Conservation (phyloP, 2,113 vertebrate genomes). For the Rhea pennata region DNA sequence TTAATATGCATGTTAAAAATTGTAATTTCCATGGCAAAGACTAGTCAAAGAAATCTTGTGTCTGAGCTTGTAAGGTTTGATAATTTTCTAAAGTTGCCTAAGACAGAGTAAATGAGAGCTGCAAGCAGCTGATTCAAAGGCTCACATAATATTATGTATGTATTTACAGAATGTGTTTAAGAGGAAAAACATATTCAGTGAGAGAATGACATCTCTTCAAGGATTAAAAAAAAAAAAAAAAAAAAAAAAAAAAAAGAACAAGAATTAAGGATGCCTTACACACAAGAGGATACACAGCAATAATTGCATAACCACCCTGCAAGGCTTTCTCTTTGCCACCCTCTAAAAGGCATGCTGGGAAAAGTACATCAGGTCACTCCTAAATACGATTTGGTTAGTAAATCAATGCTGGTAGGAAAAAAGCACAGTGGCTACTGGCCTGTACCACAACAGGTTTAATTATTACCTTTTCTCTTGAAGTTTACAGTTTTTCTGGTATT, state of each 20-base stretch:
- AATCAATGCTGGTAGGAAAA: neutral
- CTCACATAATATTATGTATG: slow-evolving; percentile 19
- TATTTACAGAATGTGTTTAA: slow-evolving; percentile 35
- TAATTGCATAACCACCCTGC: slow-evolving; percentile 27
- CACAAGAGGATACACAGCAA: neutral
- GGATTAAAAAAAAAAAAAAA: slow-evolving; percentile 33
- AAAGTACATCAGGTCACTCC: neutral
- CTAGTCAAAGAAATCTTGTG: neutral
- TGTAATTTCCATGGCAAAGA: slow-evolving; percentile 11
- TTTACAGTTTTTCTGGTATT: neutral
- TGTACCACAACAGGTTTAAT: neutral
- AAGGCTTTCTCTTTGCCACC: neutral
- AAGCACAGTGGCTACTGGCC: neutral
- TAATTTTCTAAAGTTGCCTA: slow-evolving; percentile 29
- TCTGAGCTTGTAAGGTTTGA: neutral
- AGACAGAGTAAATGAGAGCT: neutral
- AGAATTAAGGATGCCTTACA: neutral
- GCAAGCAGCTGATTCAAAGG: slow-evolving; percentile 24
- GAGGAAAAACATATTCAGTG: slow-evolving; percentile 9
- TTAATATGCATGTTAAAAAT: neutral
- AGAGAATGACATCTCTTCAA: neutral
- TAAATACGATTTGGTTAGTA: neutral
- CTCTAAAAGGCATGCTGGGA: neutral
- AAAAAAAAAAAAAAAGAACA: neutral
- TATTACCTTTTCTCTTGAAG: neutral